Percentiles rank a stretch among this genome's conserved stretches.
These are phyloP conservation scores for Megalonaias nervosa DNA, from an alignment of 1,140 invertebrate genomes.

Conservation along the genomic window DNA sequence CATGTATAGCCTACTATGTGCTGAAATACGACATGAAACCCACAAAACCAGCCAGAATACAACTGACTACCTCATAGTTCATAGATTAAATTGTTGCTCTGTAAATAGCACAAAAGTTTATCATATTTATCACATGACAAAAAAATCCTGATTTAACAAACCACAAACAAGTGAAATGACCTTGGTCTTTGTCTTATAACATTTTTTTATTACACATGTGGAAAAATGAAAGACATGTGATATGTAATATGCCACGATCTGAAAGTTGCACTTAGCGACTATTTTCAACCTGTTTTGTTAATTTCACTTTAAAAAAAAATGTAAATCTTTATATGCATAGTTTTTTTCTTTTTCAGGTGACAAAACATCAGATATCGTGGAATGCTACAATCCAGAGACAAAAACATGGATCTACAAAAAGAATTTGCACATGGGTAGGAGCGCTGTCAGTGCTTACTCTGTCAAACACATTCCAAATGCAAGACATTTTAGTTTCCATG, in stretches of 20 bases:
- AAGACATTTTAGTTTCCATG: slow-evolving; percentile 81
- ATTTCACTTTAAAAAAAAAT: neutral
- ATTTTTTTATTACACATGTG: neutral
- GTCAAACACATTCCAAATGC: slow-evolving; percentile 87
- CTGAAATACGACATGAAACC: too few species aligned
- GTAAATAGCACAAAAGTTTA: too few species aligned
- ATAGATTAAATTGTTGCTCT: too few species aligned
- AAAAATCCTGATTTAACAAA: too few species aligned
- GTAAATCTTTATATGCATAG: neutral
- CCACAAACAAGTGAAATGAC: too few species aligned
- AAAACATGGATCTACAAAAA: slow-evolving; percentile 92
- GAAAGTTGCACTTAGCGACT: neutral
- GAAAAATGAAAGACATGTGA: neutral
- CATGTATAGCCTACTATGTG: too few species aligned
- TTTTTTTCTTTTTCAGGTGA: slow-evolving; percentile 38
- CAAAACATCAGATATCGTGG: slow-evolving; percentile 84
- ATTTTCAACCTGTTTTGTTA: neutral
- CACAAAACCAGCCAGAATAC: too few species aligned
- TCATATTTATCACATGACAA: too few species aligned
- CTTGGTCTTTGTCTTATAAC: neutral
- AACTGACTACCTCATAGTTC: too few species aligned
- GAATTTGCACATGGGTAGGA: slow-evolving; percentile 86
- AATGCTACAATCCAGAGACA: slow-evolving; percentile 87
- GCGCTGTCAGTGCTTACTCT: slow-evolving; percentile 88
- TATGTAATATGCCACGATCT: neutral